phyloP scores from a whole-genome alignment of 64 coral and sea anemone species.

The Catalaphyllia jardinei region DNA sequence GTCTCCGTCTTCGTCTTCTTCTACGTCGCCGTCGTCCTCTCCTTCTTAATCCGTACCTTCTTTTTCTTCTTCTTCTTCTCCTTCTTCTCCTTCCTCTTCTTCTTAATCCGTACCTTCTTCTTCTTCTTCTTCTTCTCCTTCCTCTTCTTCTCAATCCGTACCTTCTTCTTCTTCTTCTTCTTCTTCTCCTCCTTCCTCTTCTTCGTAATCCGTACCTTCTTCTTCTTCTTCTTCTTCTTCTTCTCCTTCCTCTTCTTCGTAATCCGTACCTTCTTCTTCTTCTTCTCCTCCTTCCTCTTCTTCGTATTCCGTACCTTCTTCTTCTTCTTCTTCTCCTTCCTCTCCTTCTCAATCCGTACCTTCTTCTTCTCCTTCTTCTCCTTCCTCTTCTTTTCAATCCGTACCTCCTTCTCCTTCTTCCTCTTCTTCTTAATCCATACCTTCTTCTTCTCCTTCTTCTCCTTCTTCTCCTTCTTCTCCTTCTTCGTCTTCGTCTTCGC shows the following conservation, averaged over 20 bases:
- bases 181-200: background rate
- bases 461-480: background rate
- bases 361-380: background rate
- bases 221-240: background rate
- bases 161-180: background rate
- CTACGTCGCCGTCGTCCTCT: background rate
- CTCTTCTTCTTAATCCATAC: background rate
- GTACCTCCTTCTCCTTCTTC: no score
- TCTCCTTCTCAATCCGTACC: background rate
- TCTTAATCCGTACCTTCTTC: no score
- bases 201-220: no score
- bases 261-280: background rate
- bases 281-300: background rate
- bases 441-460: background rate
- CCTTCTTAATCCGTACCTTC: background rate
- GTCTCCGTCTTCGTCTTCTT: background rate
- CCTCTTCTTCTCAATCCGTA: background rate
- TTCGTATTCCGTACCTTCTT: no score
- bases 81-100: background rate
- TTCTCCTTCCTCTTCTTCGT: background rate
- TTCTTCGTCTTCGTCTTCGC: background rate
- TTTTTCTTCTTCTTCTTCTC: background rate
- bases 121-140: no score
- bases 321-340: background rate
- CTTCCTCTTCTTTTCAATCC: no score